These are phyloP conservation scores for Ostrea denselamellosa DNA, from an alignment of 1,140 invertebrate genomes.

Conservation along the genomic window DNA sequence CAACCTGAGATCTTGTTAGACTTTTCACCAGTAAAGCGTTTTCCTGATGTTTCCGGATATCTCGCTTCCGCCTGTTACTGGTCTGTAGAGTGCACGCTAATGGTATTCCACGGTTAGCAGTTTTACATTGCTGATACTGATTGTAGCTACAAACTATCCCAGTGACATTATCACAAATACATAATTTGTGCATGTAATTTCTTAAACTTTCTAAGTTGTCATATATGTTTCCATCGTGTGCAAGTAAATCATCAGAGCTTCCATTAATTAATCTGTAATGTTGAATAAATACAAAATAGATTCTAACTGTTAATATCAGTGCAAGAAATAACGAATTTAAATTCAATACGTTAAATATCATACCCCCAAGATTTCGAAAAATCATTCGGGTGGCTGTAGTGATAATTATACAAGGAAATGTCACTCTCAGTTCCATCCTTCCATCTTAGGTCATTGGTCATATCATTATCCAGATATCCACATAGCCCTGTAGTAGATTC, in stretches of 20 bases:
- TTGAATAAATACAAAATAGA: no score
- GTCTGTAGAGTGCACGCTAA: neutral
- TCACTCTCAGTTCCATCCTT: neutral
- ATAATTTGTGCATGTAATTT: neutral
- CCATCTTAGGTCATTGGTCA: neutral
- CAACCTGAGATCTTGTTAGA: neutral
- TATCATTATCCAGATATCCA: neutral
- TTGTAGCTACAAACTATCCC: neutral
- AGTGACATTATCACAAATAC: neutral
- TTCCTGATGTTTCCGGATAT: neutral
- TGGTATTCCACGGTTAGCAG: neutral
- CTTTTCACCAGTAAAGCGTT: neutral
- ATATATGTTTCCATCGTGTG: neutral
- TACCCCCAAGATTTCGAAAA: neutral
- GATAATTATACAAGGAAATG: neutral
- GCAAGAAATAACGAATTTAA: no score
- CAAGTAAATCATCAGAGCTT: neutral
- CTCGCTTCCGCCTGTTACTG: neutral
- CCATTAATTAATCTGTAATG: neutral
- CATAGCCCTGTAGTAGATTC: neutral
- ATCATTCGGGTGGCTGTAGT: neutral
- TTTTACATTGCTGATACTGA: neutral
- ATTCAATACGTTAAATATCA: neutral
- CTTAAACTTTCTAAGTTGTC: neutral
- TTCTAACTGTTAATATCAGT: no score